Evolutionary conservation across 1,140 invertebrate species (phyloP), one percentile per base, ranked within the genome.

Genomic region (Radopholus similis): DNA sequence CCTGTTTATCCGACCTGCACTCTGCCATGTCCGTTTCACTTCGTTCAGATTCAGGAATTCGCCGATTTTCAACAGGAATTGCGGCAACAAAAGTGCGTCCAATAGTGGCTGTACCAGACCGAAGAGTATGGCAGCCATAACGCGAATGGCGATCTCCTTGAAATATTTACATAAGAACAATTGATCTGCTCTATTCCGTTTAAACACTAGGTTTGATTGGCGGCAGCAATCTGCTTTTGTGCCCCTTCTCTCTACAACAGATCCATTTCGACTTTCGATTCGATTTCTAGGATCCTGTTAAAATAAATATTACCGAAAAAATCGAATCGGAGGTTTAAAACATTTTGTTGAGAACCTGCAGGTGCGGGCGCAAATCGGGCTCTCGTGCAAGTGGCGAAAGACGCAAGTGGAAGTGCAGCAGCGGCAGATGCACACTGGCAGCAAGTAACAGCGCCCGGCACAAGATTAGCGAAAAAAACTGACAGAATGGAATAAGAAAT

Each of bases 1-100:
- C 65, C n/a, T n/a, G n/a, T n/a, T n/a, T n/a, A n/a, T n/a, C n/a
- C n/a, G 32, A 74, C 64, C 68, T 18, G 71, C 68, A 73, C 68
- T 72, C 32, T 70, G 68, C 68, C 68, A 70, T 11, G 54, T 71
- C 18, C 68, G 40, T 64, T 73, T 70, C 68, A 44, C 23, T 28
- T 62, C 38, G 0, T 35, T 28, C 35, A 72, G n/a, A 26, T 65
- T 64, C 23, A 70, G 62, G 5, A 70, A 72, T 13, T 40, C 30
- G 55, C 70, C 49, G 38, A 58, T 71, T 32, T 30, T 47, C 18
- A n/a, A 30, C n/a, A 32, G 64, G 28, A 58, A 70, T 30, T 44
- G 18, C 2, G 30, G 67, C 28, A 55, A 21, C 54, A 42, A 35
- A 15, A 37, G 56, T n/a, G 13, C 51, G 44, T 42, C 66, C 9